A percentile compares a stretch with the other conserved stretches of the same genome.
These are phyloP conservation scores for Phenganax subtilis DNA, from an alignment of 92 coral and sea anemone species.

Conservation along the genomic window DNA sequence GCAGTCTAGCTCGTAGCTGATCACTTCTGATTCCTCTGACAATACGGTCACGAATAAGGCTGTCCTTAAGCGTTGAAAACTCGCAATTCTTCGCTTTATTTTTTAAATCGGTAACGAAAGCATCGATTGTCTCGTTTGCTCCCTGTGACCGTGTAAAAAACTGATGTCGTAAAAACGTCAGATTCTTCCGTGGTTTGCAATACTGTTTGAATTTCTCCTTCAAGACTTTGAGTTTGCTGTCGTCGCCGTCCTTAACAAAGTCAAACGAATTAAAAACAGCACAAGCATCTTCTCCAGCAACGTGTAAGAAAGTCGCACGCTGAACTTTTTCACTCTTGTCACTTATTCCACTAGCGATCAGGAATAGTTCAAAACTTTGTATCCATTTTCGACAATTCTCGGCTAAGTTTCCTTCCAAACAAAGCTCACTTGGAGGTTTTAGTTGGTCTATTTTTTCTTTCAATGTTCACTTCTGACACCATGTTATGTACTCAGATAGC, in stretches of 20 bases:
- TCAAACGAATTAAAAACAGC: constrained; percentile 11
- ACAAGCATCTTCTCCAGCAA: constrained; percentile 15
- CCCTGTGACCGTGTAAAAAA: constrained; percentile 11
- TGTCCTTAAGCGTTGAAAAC: background rate
- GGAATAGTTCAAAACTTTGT: background rate
- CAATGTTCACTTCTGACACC: constrained; percentile 43
- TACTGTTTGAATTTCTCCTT: background rate
- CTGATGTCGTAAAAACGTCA: constrained; percentile 10
- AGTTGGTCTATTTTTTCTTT: constrained; percentile 10
- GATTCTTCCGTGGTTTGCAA: background rate
- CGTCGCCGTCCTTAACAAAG: background rate
- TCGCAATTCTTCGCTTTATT: constrained; percentile 11
- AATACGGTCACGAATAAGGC: background rate
- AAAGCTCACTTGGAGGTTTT: constrained; percentile 18
- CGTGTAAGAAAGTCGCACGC: background rate
- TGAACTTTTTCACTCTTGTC: background rate
- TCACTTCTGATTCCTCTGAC: too few relatives aligned
- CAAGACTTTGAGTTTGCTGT: background rate
- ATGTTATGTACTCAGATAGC: constrained; percentile 12
- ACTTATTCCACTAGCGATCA: background rate
- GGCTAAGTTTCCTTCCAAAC: constrained; percentile 16
- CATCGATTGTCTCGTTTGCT: constrained; percentile 17
- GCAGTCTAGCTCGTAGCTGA: too few relatives aligned
- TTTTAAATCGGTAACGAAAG: constrained; percentile 9
- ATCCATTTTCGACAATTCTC: constrained; percentile 8